Percentiles rank a stretch among this genome's conserved stretches.
Evolutionary conservation across 2,113 vertebrate genomes (phyloP).

Genomic region (Megaleporinus macrocephalus): DNA sequence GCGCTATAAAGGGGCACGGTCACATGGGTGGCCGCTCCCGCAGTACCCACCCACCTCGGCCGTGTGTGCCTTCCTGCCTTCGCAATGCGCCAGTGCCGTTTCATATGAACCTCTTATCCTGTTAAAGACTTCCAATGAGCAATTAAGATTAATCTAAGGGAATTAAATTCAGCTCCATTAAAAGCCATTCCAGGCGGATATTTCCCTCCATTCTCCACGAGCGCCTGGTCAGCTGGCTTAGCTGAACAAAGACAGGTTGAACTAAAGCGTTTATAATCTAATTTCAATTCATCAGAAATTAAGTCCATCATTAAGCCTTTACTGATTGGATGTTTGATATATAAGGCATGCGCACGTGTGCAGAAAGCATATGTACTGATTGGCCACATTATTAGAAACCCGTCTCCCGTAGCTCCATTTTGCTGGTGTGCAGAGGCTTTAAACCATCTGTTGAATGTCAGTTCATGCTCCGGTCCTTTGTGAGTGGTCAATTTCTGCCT

Average conservation of each 20-base stretch:
- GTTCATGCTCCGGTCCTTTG: too few species aligned
- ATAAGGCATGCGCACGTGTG: not conserved
- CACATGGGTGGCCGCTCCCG: not conserved
- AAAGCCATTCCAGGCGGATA: not conserved
- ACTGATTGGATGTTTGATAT: not conserved
- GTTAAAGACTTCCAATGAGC: slow-evolving; percentile 31
- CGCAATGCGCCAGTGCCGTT: not conserved
- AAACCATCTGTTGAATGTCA: too few species aligned
- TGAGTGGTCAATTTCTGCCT: too few species aligned
- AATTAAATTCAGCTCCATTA: slow-evolving; percentile 32
- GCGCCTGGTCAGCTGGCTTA: slow-evolving; percentile 7
- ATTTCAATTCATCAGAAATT: slow-evolving; percentile 15
- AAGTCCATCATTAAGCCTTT: not conserved
- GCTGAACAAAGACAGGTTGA: not conserved
- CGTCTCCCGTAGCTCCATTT: too few species aligned
- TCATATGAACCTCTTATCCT: slow-evolving; percentile 10
- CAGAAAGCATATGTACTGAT: not conserved
- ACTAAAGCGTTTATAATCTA: slow-evolving; percentile 8
- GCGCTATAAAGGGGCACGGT: not conserved
- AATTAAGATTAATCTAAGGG: slow-evolving; percentile 38
- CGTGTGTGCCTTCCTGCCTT: not conserved
- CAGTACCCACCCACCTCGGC: not conserved
- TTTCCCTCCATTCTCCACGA: not conserved
- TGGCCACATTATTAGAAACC: too few species aligned
- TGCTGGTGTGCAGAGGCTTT: too few species aligned